Evolutionary conservation across 2,797 vertebrate species (phyloP).

Genomic region (Tapirus indicus): DNA sequence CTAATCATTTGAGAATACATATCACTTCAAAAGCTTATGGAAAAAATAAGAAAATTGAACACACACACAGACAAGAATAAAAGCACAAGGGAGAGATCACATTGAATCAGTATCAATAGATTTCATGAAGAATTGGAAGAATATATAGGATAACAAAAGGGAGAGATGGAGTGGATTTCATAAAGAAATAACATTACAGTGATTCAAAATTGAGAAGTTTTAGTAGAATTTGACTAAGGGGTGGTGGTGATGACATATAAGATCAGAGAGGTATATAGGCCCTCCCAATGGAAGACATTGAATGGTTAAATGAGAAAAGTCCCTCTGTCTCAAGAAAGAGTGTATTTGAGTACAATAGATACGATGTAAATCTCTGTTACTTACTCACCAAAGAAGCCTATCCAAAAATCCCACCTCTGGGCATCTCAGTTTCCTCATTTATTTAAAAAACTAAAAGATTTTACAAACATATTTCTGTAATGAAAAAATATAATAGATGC

Average conservation of each 20-base stretch:
- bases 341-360: background rate
- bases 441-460: constrained; percentile 40
- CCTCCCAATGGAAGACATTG: background rate
- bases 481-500: background rate
- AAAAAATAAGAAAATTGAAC: background rate
- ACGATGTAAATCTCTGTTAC: background rate
- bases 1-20: background rate
- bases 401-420: background rate
- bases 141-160: background rate
- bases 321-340: background rate
- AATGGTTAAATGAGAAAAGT: background rate
- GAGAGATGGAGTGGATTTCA: background rate
- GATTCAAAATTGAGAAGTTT: background rate
- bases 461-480: constrained; percentile 1
- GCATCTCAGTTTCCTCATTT: background rate
- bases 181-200: background rate
- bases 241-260: background rate
- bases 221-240: background rate
- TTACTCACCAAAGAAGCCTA: background rate
- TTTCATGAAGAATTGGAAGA: background rate
- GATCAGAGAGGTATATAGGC: background rate
- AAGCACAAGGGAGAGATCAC: background rate
- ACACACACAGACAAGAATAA: background rate
- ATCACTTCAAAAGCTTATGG: background rate
- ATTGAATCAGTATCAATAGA: background rate